Evolutionary conservation across 1,140 invertebrate species (phyloP).

Genomic region (Littorina saxatilis): DNA sequence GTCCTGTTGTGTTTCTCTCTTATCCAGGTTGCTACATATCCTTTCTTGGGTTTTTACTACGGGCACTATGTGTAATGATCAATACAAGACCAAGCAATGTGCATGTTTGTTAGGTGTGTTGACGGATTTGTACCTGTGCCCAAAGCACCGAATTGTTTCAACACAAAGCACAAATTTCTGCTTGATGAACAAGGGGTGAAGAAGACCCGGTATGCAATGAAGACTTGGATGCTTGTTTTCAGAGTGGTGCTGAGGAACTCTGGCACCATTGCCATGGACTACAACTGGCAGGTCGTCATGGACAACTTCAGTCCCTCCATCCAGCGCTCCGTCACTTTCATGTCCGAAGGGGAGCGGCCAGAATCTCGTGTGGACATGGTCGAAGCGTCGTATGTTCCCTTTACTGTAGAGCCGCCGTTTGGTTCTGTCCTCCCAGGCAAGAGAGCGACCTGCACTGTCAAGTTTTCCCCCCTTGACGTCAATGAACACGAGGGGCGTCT

Average conservation of each 20-base stretch:
- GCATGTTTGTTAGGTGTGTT: too few species aligned
- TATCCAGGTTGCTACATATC: too few species aligned
- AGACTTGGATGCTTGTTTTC: constrained; percentile 22
- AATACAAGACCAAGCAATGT: too few species aligned
- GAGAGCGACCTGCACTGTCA: constrained; percentile 66
- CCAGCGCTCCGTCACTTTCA: constrained; percentile 69
- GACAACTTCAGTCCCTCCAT: constrained; percentile 69
- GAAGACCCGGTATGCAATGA: too few species aligned
- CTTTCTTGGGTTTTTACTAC: too few species aligned
- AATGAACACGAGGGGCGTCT: constrained; percentile 74
- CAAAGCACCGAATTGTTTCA: too few species aligned
- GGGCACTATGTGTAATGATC: too few species aligned
- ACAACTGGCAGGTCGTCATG: constrained; percentile 73
- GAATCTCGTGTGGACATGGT: constrained; percentile 64
- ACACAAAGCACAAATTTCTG: too few species aligned
- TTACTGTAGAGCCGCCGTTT: constrained; percentile 70
- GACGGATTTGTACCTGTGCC: too few species aligned
- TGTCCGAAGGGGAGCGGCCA: constrained; percentile 64
- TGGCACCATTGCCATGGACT: constrained; percentile 71
- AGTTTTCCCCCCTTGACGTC: constrained; percentile 75
- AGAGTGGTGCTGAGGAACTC: constrained; percentile 72
- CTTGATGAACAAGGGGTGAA: too few species aligned
- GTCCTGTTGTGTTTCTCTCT: too few species aligned
- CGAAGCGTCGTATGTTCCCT: constrained; percentile 70
- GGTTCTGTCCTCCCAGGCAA: constrained; percentile 71